Conservation (phyloP, 2,888 invertebrate species). For the Orthosia gracilis region DNA sequence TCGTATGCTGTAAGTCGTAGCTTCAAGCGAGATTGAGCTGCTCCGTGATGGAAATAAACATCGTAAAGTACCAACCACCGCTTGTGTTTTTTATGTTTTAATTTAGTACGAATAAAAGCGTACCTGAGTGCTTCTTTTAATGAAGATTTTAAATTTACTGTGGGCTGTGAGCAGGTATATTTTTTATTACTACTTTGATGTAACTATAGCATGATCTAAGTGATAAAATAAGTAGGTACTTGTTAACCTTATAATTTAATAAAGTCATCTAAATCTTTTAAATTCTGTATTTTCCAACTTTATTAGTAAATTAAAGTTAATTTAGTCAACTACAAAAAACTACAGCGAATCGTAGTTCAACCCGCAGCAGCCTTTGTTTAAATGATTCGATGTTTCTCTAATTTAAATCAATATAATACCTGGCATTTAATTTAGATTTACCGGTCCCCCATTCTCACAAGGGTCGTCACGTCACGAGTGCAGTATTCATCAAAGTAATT, state of each 20-base stretch:
- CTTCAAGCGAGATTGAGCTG: conserved; percentile 25
- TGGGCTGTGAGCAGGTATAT: not conserved
- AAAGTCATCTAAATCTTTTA: not conserved
- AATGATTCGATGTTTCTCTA: conserved; percentile 58
- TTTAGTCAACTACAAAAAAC: not conserved
- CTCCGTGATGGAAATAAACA: conserved; percentile 52
- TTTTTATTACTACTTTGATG: conserved; percentile 23
- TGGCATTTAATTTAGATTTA: conserved; percentile 76
- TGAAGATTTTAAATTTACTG: conserved; percentile 53
- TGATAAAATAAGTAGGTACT: not conserved
- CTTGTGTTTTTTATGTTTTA: conserved; percentile 55
- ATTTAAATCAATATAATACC: conserved; percentile 79
- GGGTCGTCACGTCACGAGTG: conserved; percentile 79
- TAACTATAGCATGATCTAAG: conserved; percentile 4
- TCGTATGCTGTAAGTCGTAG: conserved; percentile 42
- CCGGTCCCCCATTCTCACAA: conserved; percentile 62
- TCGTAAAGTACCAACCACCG: conserved; percentile 44
- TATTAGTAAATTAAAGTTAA: not conserved
- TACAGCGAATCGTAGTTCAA: conserved; percentile 1
- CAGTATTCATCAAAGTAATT: conserved; percentile 87
- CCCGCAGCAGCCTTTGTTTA: conserved; percentile 23
- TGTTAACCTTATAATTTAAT: not conserved
- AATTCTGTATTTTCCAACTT: not conserved
- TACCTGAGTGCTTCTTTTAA: conserved; percentile 50
- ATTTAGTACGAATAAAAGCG: conserved; percentile 56